Evolutionary conservation across 2,888 invertebrate genomes (phyloP).

Genomic region (Epirrita christyi): DNA sequence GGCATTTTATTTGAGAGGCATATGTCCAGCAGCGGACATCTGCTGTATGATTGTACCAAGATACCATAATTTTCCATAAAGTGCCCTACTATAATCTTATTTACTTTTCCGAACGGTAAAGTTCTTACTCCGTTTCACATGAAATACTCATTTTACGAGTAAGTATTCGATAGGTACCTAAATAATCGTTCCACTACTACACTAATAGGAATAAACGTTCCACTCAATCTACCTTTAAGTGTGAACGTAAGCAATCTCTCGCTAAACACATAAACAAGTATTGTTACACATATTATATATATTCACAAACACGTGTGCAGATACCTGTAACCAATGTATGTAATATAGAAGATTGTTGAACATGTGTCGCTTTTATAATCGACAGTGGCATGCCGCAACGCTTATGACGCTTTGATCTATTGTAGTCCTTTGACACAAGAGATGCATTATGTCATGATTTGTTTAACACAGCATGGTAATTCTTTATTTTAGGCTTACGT

Average conservation of each 20-base stretch:
- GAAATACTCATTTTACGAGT: conserved; percentile 10
- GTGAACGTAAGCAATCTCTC: neutral
- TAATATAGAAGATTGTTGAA: neutral
- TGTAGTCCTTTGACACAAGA: too few relatives aligned
- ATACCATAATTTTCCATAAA: too few relatives aligned
- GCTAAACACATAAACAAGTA: conserved; percentile 6
- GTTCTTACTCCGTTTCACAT: neutral
- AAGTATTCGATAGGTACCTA: too few relatives aligned
- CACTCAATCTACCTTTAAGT: conserved; percentile 8
- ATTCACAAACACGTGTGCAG: too few relatives aligned
- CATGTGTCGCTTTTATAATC: neutral
- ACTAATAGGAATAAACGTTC: neutral
- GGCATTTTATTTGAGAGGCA: too few relatives aligned
- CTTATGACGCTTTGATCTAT: neutral
- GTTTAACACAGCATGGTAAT: too few relatives aligned
- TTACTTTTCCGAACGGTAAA: neutral
- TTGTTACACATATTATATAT: neutral
- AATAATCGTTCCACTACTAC: too few relatives aligned
- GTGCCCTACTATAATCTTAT: conserved; percentile 3
- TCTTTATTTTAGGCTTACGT: too few relatives aligned
- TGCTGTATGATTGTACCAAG: too few relatives aligned
- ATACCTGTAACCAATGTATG: too few relatives aligned
- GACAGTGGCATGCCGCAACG: neutral
- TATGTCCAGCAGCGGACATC: too few relatives aligned
- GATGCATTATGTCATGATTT: too few relatives aligned